Conservation (phyloP, 2,797 vertebrate genomes). For the Mycteria americana region DNA sequence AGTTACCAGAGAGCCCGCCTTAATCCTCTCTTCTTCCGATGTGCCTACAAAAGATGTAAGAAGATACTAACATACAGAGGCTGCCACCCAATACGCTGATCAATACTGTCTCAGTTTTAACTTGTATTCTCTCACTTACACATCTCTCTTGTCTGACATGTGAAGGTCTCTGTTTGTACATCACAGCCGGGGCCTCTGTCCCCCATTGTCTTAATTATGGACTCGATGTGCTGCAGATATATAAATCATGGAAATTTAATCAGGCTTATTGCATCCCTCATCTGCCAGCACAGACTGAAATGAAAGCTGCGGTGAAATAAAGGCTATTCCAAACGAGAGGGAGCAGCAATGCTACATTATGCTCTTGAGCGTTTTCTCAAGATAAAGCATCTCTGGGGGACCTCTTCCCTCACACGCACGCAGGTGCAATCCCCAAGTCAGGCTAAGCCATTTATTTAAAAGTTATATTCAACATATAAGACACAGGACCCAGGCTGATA, state of each 20-base stretch:
- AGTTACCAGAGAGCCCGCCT: neutral
- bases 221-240: constrained; percentile 1
- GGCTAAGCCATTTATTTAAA: neutral
- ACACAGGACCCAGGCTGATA: neutral
- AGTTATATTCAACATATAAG: neutral
- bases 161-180: constrained; percentile 20
- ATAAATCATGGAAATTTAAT: constrained; percentile 67
- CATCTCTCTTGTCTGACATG: neutral
- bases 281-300: constrained; percentile 33
- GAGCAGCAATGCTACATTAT: neutral
- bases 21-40: neutral
- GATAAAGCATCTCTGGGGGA: neutral
- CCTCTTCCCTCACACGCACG: neutral
- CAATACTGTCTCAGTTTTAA: neutral
- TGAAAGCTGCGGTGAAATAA: neutral
- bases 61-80: neutral
- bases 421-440: neutral
- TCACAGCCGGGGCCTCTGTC: constrained; percentile 14
- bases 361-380: neutral
- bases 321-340: neutral
- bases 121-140: neutral
- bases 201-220: constrained; percentile 46
- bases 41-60: neutral
- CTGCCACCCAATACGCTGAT: neutral
- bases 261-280: constrained; percentile 52